Evolutionary conservation across 2,888 invertebrate genomes (phyloP), one percentile per base, ranked within the genome.

Genomic region (Pteria penguin): DNA sequence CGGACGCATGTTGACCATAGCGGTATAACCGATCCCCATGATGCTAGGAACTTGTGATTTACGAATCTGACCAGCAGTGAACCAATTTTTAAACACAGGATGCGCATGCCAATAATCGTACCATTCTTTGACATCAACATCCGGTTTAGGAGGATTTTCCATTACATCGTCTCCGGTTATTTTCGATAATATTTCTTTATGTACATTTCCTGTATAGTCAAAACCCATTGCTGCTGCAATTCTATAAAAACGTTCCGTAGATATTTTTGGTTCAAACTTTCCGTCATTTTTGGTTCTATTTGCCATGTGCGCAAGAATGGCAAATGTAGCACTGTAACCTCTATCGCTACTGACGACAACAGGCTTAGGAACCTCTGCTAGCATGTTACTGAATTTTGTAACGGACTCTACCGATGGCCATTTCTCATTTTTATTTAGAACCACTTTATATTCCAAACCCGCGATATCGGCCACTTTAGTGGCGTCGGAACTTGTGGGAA

Each of bases 41-140:
- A 89, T 61, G 4, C 80, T 76, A 26, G 80, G 58, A 0, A 90
- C 57, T 62, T 89, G 85, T 71, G 87, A 83, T 67, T 82, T 76
- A 33, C 82, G 73, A 3, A 90, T 85, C 78, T 89, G 89, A 4
- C 90, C 90, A 32, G 84, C 84, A 4, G 79, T 79, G 76, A 81
- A 89, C 87, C 87, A 87, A 76, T 88, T 88, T 68, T 81, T 84
- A 57, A 84, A 84, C 14, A 89, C 84, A 14, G 89, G 87, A 65
- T 87, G 87, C 5, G 88, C 86, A 4, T 82, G 68, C 89, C 89
- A 89, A 66, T 86, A 86, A 65, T 87, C 84, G 22, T 83, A 60
- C 88, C 88, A 89, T 36, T 87, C 82, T 36, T 84, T 82, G n/a
- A 86, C 87, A n/a, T 79, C 77, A 62, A 76, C 78, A 33, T 87